Base-by-base conservation (phyloP, 2,113 vertebrate genomes). In the Planiliza haematocheilus region DNA sequence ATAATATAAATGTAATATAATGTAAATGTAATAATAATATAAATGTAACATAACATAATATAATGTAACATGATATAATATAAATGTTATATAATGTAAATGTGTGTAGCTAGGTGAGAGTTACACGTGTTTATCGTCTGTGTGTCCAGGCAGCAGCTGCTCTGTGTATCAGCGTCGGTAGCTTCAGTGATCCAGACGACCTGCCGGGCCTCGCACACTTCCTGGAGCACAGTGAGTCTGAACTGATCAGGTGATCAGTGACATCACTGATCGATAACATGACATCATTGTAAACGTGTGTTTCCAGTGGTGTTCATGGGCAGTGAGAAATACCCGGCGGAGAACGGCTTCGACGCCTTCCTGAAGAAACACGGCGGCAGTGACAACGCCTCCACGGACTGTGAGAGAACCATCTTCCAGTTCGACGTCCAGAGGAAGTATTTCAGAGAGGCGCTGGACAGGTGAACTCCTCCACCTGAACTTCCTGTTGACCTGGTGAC, bases 261-360 rank as follows among this genome's bases (percentile, higher is more conserved):
- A 30, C 24, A 30, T 30, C 24, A n/a, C n/a, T n/a, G n/a, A n/a
- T n/a, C n/a, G n/a, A n/a, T n/a, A n/a, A n/a, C n/a, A n/a, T 30
- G 24, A 30, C 24, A 3, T 30, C 24, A n/a, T n/a, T 30, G 24
- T 30, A 5, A 30, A 30, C 24, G 2, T 8, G 14, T 53, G 13
- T 37, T 38, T 59, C 43, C 41, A 99, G 97, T 99, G 98, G 98
- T 99, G 71, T 99, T 99, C 45, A 99, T 99, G 97, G 98, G 97
- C 83, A 99, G 97, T 85, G 93, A 96, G 89, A 98, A 97, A 84
- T 99, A 97, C 68, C 97, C 98, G 0, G 96, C 94, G 49, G 98
- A 99, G 85, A 99, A 99, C 12, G 97, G 96, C 17, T 98, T 99
- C 12, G 98, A 99, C 18, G 96, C 94, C 0, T 99, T 98, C 87